Evolutionary conservation across 2,888 invertebrate species (phyloP).

Genomic region (Orthosia incerta): DNA sequence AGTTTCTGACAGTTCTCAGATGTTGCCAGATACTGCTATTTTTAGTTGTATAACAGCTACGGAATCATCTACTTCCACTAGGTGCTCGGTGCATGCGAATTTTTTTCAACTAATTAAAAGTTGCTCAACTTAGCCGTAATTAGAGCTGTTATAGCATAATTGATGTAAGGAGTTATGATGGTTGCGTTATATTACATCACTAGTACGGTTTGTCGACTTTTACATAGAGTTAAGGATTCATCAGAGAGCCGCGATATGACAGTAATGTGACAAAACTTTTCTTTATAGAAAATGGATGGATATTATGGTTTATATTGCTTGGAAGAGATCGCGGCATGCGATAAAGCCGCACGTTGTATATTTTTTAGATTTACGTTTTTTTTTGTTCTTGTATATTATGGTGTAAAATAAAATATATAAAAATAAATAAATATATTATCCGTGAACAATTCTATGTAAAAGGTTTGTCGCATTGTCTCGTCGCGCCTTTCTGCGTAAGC

Average conservation of each 20-base stretch:
- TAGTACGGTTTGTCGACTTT: constrained; percentile 60
- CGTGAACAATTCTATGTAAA: too few species aligned
- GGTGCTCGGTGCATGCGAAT: constrained; percentile 42
- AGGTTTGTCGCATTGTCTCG: too few species aligned
- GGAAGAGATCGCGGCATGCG: too few species aligned
- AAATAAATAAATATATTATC: too few species aligned
- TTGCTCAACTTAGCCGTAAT: constrained; percentile 69
- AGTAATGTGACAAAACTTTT: neutral
- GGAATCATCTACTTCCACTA: constrained; percentile 8
- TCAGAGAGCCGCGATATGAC: neutral
- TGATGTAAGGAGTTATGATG: constrained; percentile 46
- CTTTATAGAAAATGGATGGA: neutral
- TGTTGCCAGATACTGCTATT: neutral
- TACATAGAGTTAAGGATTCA: constrained; percentile 33
- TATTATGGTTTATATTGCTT: too few species aligned
- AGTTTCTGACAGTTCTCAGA: constrained; percentile 1
- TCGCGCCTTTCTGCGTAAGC: too few species aligned
- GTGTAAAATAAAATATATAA: too few species aligned
- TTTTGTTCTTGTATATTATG: too few species aligned
- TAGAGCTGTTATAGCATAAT: constrained; percentile 60
- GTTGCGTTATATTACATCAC: constrained; percentile 60
- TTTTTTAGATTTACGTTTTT: too few species aligned
- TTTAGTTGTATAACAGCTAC: constrained; percentile 33
- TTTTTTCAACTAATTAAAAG: constrained; percentile 65
- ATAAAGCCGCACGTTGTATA: too few species aligned